Evolutionary conservation across 30 jellyfish, hydroid and myxozoan genomes (phyloP).

Genomic region (Catostylus mosaicus): DNA sequence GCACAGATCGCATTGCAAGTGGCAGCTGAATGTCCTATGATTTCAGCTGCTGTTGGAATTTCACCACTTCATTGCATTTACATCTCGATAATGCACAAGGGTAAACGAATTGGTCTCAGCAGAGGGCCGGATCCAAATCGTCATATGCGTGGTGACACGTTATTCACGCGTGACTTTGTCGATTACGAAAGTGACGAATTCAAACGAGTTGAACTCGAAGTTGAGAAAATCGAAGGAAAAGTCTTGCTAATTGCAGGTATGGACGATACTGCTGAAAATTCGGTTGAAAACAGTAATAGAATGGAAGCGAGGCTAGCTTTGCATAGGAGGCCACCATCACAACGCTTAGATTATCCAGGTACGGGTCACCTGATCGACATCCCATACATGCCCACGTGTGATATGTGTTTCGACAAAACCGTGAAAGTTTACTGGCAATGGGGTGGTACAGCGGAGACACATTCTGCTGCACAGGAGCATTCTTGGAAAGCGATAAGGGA

Average conservation of each 20-base stretch:
- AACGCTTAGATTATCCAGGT: conserved; percentile 48
- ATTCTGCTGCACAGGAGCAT: conserved; percentile 78
- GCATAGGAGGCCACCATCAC: neutral
- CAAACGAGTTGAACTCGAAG: conserved; percentile 12
- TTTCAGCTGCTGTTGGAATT: conserved; percentile 50
- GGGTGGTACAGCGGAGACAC: conserved; percentile 70
- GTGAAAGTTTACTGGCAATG: conserved; percentile 12
- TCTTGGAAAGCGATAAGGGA: conserved; percentile 62
- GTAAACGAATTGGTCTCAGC: conserved; percentile 5
- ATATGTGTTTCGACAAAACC: conserved; percentile 8
- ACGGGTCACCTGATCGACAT: conserved; percentile 83
- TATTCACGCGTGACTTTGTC: neutral
- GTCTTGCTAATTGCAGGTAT: conserved; percentile 36
- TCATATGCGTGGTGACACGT: neutral
- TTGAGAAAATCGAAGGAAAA: conserved; percentile 50
- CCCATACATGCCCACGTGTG: conserved; percentile 78
- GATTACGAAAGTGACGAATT: neutral
- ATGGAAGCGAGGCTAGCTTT: conserved; percentile 23
- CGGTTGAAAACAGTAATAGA: neutral
- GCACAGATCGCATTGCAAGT: conserved; percentile 59
- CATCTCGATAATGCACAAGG: conserved; percentile 17
- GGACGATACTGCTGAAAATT: conserved; percentile 11
- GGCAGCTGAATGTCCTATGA: conserved; percentile 36
- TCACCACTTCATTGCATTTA: neutral
- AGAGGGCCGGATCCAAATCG: neutral